Evolutionary conservation across 23 tunicate genomes (phyloP).

Genomic region (Oikopleura vanhoeffeni): DNA sequence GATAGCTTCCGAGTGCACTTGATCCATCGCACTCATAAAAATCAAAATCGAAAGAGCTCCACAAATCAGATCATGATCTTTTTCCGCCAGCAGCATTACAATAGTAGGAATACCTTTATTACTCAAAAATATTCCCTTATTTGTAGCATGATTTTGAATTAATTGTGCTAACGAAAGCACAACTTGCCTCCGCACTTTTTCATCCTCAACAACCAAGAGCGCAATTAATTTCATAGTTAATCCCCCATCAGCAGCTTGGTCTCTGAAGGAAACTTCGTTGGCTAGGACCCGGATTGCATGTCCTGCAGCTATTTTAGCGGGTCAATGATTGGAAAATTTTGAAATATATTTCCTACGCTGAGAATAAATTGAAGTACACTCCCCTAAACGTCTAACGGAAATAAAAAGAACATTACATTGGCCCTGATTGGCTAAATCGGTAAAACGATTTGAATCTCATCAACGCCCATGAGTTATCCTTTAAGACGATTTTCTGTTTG

Average conservation of each 20-base stretch:
- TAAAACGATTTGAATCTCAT: no score
- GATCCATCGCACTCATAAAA: background rate
- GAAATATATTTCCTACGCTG: no score
- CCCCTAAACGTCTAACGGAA: no score
- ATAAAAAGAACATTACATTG: no score
- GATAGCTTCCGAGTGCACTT: background rate
- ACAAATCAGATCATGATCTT: background rate
- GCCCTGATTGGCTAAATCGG: no score
- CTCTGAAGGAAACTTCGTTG: background rate
- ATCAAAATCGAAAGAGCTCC: background rate
- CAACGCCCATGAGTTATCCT: no score
- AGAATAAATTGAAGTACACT: no score
- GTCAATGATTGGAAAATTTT: no score
- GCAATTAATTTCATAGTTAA: background rate
- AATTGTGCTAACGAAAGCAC: background rate
- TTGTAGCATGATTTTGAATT: background rate
- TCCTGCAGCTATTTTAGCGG: background rate
- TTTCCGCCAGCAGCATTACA: background rate
- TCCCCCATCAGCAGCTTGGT: background rate
- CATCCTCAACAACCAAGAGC: background rate
- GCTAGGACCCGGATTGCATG: background rate
- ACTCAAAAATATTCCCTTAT: background rate
- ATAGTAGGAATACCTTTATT: background rate
- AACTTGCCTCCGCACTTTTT: background rate
- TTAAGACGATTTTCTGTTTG: no score